These are phyloP conservation scores for Hypsopygia costalis DNA, from an alignment of 2,888 invertebrate species.

Conservation along the genomic window DNA sequence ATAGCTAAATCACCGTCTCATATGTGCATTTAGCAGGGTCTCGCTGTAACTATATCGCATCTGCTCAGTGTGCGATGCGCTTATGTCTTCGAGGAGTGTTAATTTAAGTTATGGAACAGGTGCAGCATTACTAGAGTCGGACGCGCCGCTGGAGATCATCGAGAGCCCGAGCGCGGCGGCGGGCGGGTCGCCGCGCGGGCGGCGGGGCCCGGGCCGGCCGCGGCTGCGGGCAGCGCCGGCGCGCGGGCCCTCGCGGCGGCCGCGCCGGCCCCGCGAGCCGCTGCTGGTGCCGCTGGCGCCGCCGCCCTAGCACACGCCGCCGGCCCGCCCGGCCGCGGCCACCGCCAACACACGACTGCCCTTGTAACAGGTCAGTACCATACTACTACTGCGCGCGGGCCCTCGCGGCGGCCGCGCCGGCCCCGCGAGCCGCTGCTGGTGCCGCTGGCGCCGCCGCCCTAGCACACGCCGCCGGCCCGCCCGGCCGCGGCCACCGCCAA, in stretches of 20 bases:
- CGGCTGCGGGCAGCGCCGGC: conserved; percentile 33
- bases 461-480: conserved; percentile 15
- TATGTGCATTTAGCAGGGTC: too few species aligned
- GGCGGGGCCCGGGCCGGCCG: conserved; percentile 49
- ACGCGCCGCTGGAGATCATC: conserved; percentile 47
- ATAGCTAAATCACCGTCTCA: too few species aligned
- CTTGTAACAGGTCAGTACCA: background rate
- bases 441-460: conserved; percentile 75
- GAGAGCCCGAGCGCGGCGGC: conserved; percentile 18
- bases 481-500: background rate
- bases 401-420: conserved; percentile 45
- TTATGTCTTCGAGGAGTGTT: too few species aligned
- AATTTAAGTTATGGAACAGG: conserved; percentile 28
- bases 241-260: conserved; percentile 34
- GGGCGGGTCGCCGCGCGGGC: conserved; percentile 21
- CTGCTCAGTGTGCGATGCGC: too few species aligned
- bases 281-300: conserved; percentile 77
- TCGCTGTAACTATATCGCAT: too few species aligned
- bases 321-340: background rate
- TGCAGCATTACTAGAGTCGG: conserved; percentile 53
- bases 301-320: conserved; percentile 42
- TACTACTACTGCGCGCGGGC: conserved; percentile 29
- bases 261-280: conserved; percentile 61
- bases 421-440: conserved; percentile 68
- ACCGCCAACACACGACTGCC: background rate